Evolutionary conservation across 2,113 vertebrate species (phyloP).

Genomic region (Riparia riparia): DNA sequence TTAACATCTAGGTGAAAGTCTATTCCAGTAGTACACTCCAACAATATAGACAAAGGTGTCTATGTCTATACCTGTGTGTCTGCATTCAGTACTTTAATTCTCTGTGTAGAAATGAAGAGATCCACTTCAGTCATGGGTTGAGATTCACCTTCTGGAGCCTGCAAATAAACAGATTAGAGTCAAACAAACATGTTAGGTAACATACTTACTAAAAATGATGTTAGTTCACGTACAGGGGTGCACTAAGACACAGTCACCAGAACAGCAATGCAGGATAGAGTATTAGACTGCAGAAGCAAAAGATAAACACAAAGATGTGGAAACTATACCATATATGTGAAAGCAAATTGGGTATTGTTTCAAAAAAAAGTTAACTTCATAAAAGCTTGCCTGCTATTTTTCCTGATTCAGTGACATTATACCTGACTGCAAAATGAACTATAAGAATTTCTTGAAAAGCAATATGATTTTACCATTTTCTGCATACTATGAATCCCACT

Average conservation of each 20-base stretch:
- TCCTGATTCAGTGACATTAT: background rate
- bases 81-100: conserved; percentile 96
- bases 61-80: conserved; percentile 89
- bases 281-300: conserved; percentile 57
- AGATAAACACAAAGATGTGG: conserved; percentile 40
- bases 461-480: background rate
- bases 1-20: background rate
- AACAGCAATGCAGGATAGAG: conserved; percentile 60
- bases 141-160: conserved; percentile 91
- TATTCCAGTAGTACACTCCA: background rate
- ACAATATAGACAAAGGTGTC: background rate
- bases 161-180: conserved; percentile 41
- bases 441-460: background rate
- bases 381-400: background rate
- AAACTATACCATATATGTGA: conserved; percentile 2
- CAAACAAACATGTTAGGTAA: background rate
- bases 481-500: background rate
- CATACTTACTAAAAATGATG: background rate
- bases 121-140: conserved; percentile 97
- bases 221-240: conserved; percentile 52
- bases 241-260: conserved; percentile 74
- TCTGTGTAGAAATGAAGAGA: conserved; percentile 97
- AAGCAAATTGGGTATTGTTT: background rate
- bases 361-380: background rate
- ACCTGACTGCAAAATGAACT: background rate